These are phyloP conservation scores for Stenotaenia linearis DNA, from an alignment of 2,888 invertebrate genomes.

Conservation along the genomic window DNA sequence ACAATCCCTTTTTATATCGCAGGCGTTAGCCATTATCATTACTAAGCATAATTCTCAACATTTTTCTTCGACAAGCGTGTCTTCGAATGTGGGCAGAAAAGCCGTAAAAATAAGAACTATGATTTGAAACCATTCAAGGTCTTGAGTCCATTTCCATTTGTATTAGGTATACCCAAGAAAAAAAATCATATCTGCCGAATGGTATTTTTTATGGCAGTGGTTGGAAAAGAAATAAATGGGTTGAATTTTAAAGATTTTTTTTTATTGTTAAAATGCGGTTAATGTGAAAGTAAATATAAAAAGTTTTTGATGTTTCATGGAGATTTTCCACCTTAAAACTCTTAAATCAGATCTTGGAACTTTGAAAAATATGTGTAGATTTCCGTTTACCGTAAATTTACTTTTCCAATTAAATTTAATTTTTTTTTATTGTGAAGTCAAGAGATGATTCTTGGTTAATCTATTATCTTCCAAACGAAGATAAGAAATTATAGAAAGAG, in stretches of 20 bases:
- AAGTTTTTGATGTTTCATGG: too few relatives aligned
- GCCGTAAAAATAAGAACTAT: not conserved
- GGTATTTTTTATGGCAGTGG: not conserved
- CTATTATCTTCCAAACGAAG: not conserved
- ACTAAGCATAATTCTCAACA: not conserved
- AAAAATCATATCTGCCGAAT: not conserved
- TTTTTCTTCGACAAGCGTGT: not conserved
- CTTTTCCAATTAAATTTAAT: too few relatives aligned
- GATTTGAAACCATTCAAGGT: not conserved
- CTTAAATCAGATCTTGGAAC: too few relatives aligned
- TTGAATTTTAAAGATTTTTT: not conserved
- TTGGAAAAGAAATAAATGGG: not conserved
- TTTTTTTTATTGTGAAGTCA: not conserved
- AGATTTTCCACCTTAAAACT: too few relatives aligned
- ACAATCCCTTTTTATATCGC: not conserved
- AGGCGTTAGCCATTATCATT: not conserved
- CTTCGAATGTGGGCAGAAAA: not conserved
- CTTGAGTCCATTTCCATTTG: not conserved
- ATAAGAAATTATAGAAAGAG: not conserved
- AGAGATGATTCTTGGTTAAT: not conserved
- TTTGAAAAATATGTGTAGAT: too few relatives aligned
- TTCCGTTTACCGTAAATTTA: too few relatives aligned
- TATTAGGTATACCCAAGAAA: not conserved
- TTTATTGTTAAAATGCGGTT: too few relatives aligned
- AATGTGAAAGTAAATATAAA: too few relatives aligned